Conservation (phyloP, 2,797 vertebrate species). For the Premnoplex brunnescens region DNA sequence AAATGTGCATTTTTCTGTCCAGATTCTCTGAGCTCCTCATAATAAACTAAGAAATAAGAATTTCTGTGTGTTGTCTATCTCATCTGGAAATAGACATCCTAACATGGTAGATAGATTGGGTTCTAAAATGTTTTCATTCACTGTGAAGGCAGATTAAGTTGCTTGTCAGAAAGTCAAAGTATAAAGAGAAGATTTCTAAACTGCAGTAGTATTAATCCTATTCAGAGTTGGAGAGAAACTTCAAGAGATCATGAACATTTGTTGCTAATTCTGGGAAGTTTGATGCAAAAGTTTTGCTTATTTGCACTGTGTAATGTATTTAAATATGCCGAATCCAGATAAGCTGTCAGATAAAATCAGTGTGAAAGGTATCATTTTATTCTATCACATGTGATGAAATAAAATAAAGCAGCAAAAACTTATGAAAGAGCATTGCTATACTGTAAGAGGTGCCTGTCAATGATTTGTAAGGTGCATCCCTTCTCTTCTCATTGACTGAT, state of each 20-base stretch:
- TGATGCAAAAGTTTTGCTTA: background rate
- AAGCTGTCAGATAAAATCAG: background rate
- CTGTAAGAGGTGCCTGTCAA: background rate
- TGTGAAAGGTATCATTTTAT: slow-evolving; percentile 6
- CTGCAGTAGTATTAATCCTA: background rate
- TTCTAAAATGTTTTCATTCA: background rate
- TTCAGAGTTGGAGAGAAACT: background rate
- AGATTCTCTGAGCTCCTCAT: background rate
- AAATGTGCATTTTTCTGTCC: background rate
- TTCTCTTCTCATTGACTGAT: background rate
- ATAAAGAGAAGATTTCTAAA: background rate
- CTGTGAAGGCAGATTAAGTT: background rate
- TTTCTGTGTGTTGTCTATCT: background rate
- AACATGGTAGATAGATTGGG: background rate
- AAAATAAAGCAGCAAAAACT: background rate
- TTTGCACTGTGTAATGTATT: background rate
- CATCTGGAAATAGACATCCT: background rate
- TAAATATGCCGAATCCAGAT: background rate
- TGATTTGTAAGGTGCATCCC: background rate
- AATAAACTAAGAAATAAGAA: background rate
- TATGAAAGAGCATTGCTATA: background rate
- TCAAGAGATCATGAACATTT: background rate
- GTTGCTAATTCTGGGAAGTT: background rate
- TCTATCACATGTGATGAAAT: background rate
- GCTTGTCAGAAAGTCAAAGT: background rate